A percentile compares a stretch with the other conserved stretches of the same genome.
Conservation (phyloP, 1,140 invertebrate genomes). For the Leucophenga varia region DNA sequence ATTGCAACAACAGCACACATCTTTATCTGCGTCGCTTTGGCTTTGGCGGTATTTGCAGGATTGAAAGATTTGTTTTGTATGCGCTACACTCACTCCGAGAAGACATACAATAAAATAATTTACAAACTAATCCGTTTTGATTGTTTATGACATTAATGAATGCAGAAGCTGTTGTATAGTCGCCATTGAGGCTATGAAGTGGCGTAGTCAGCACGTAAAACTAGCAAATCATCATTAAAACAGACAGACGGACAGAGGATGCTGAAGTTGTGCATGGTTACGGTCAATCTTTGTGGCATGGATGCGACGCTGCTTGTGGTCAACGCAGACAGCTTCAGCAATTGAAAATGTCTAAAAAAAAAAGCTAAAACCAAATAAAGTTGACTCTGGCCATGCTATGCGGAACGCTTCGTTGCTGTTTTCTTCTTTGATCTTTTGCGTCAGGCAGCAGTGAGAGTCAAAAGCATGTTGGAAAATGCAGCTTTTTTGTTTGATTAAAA, state of each 20-base stretch:
- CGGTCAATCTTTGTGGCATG: too few species aligned
- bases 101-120: conserved; percentile 43
- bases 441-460: conserved; percentile 13
- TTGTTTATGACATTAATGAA: conserved; percentile 30
- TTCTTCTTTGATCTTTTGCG: conserved; percentile 7
- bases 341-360: too few species aligned
- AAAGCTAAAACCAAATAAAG: too few species aligned
- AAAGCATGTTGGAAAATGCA: conserved; percentile 29
- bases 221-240: conserved; percentile 50
- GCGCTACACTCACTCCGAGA: conserved; percentile 11
- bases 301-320: too few species aligned
- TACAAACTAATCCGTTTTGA: conserved; percentile 49
- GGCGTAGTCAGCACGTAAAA: conserved; percentile 17
- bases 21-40: too few species aligned
- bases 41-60: too few species aligned
- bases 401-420: background rate
- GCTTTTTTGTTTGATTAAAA: conserved; percentile 21
- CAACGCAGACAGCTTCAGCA: too few species aligned
- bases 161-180: conserved; percentile 10
- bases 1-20: too few species aligned
- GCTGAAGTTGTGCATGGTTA: too few species aligned
- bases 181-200: conserved; percentile 1
- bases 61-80: conserved; percentile 5
- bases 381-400: too few species aligned
- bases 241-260: too few species aligned